Evolutionary conservation across 2,113 vertebrate genomes (phyloP).

Genomic region (Spizaetus ornatus): DNA sequence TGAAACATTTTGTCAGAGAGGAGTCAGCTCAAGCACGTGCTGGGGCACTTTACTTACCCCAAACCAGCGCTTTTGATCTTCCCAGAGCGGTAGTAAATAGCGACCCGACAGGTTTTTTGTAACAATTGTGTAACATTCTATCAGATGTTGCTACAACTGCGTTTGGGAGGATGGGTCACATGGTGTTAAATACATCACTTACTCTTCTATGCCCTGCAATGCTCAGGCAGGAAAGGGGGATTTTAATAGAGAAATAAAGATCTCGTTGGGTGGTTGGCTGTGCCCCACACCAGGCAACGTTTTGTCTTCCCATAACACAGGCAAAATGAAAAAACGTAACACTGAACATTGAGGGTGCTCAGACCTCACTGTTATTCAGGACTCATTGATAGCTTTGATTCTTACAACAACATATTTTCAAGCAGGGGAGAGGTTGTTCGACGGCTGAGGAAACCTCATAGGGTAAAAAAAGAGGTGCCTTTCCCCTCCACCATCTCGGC

Average conservation of each 20-base stretch:
- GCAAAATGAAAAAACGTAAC: neutral
- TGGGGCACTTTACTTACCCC: neutral
- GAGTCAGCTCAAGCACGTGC: neutral
- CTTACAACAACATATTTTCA: neutral
- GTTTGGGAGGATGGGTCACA: neutral
- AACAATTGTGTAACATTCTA: neutral
- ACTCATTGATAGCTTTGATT: neutral
- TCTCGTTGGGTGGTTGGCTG: neutral
- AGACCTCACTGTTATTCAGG: neutral
- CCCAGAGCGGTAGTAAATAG: neutral
- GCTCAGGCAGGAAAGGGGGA: neutral
- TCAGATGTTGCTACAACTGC: neutral
- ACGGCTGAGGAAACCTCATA: rapidly evolving
- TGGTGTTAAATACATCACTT: neutral
- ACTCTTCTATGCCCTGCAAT: neutral
- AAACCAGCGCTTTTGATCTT: neutral
- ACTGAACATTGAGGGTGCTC: neutral
- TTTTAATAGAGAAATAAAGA: neutral
- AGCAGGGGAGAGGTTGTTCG: neutral
- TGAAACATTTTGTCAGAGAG: neutral
- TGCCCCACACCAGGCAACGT: neutral
- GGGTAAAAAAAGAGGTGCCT: neutral
- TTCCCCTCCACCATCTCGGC: neutral
- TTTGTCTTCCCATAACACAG: neutral
- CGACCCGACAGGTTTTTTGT: neutral